Evolutionary conservation across 2,113 vertebrate species (phyloP).

Genomic region (Archilochus colubris): DNA sequence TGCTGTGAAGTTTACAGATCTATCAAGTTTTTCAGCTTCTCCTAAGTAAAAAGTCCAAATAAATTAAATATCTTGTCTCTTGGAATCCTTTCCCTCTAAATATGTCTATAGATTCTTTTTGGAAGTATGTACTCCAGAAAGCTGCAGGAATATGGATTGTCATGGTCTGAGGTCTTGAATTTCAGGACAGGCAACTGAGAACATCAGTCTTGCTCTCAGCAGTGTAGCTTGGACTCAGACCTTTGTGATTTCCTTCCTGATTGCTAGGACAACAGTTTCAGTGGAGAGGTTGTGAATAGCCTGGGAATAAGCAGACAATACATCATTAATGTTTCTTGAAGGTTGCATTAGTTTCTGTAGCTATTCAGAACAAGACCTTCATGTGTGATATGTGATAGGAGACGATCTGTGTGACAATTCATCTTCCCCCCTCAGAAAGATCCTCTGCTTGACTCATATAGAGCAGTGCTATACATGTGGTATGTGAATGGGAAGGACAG

Average conservation of each 20-base stretch:
- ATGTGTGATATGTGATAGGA: neutral
- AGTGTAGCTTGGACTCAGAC: neutral
- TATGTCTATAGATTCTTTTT: neutral
- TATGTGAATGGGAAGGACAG: neutral
- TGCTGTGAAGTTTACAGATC: accelerated
- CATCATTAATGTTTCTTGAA: neutral
- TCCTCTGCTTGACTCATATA: neutral
- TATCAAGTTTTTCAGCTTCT: neutral
- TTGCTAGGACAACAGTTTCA: neutral
- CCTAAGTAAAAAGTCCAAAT: neutral
- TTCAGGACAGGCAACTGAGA: neutral
- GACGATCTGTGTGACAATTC: neutral
- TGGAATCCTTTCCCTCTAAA: neutral
- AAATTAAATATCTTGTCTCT: neutral
- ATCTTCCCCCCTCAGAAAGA: neutral
- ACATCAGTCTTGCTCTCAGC: neutral
- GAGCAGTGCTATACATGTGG: neutral
- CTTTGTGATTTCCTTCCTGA: neutral
- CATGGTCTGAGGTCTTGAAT: neutral
- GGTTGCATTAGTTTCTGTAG: neutral
- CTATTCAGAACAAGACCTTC: neutral
- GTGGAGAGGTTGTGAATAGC: neutral
- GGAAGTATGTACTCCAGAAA: accelerated
- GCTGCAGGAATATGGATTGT: neutral
- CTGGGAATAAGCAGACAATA: neutral